Conservation (phyloP, 1,140 invertebrate species). For the Berghia stephanieae region DNA sequence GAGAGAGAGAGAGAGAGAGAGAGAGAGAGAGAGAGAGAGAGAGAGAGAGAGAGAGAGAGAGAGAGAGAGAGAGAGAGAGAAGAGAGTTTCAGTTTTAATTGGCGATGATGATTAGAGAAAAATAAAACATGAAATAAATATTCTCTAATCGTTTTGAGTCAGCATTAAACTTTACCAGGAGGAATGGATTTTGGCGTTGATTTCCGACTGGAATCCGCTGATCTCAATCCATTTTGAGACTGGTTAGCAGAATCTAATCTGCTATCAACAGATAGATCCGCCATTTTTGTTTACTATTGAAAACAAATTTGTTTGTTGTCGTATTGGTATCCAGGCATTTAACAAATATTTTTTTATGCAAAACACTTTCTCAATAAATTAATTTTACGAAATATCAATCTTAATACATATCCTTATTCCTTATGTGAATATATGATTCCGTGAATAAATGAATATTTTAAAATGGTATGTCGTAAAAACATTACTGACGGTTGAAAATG, state of each 20-base stretch:
- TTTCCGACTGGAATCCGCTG: not conserved
- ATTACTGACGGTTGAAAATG: no score
- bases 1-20: not conserved
- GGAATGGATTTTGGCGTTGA: not conserved
- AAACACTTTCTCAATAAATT: no score
- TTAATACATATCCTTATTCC: no score
- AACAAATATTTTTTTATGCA: no score
- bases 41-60: not conserved
- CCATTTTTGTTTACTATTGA: no score
- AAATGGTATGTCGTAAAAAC: no score
- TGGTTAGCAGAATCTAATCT: not conserved
- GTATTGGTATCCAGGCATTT: no score
- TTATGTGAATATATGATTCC: no score
- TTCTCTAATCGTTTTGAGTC: not conserved
- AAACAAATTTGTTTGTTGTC: no score
- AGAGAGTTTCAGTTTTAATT: not conserved
- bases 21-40: not conserved
- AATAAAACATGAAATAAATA: not conserved
- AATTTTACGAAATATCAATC: no score
- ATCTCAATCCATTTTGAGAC: not conserved
- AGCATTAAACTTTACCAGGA: not conserved
- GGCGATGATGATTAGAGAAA: not conserved
- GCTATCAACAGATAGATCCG: not conserved
- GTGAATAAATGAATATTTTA: no score
- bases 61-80: not conserved